phyloP scores from a whole-genome alignment of 2,888 invertebrate species.

The Erebia aethiops region DNA sequence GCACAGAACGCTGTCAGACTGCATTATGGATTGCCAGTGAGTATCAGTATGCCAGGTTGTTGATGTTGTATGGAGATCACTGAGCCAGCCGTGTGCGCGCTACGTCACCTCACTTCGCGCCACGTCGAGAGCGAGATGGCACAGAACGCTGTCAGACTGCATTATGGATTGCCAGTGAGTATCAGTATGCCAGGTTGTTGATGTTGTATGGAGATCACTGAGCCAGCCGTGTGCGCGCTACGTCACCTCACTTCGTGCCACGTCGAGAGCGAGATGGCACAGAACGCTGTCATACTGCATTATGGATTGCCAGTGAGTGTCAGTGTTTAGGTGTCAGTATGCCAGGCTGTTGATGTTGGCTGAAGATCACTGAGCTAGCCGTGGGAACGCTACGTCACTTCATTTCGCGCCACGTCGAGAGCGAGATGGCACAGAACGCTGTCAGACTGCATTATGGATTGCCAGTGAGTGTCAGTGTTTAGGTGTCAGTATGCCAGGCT shows the following conservation, averaged over 20 bases:
- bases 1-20: constrained; percentile 98
- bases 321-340: too few relatives aligned
- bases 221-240: constrained; percentile 96
- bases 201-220: constrained; percentile 96
- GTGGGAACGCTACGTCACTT: too few relatives aligned
- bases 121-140: constrained; percentile 98
- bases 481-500: constrained; percentile 90
- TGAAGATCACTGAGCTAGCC: constrained; percentile 92
- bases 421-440: constrained; percentile 98
- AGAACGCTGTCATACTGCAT: constrained; percentile 96
- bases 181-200: constrained; percentile 94
- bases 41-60: constrained; percentile 92
- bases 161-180: constrained; percentile 94
- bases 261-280: constrained; percentile 97
- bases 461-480: constrained; percentile 94
- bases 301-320: constrained; percentile 92
- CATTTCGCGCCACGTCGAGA: too few relatives aligned
- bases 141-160: constrained; percentile 96
- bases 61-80: constrained; percentile 97
- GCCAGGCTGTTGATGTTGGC: constrained; percentile 98
- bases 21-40: constrained; percentile 95
- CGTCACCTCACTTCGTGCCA: too few relatives aligned
- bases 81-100: constrained; percentile 94
- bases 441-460: constrained; percentile 96
- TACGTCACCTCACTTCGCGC: constrained; percentile 98